phyloP scores from a whole-genome alignment of 2,888 invertebrate genomes.

The Dicycla oo region DNA sequence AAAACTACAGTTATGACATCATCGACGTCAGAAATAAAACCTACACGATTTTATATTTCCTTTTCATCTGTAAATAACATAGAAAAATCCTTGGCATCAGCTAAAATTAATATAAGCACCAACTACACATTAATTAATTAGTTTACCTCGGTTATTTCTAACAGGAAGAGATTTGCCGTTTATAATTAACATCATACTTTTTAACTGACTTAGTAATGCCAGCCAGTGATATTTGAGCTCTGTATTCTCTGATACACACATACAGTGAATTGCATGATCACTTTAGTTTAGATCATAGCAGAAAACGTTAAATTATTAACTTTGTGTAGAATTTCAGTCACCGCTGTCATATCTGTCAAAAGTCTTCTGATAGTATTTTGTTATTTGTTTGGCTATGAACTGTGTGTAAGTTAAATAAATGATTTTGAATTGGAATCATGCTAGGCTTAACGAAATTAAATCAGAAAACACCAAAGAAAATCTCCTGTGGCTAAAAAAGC shows the following conservation, averaged over 20 bases:
- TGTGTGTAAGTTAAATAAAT: too few species aligned
- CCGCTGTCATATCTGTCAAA: too few species aligned
- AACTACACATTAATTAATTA: constrained; percentile 49
- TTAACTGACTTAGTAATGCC: constrained; percentile 44
- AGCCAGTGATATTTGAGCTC: constrained; percentile 46
- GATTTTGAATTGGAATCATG: too few species aligned
- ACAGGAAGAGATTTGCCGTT: constrained; percentile 61
- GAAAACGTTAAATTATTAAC: too few species aligned
- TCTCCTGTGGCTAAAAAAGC: not conserved
- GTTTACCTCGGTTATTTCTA: constrained; percentile 50
- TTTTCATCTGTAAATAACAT: constrained; percentile 28
- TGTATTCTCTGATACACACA: not conserved
- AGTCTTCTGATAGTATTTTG: too few species aligned
- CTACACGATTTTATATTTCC: constrained; percentile 15
- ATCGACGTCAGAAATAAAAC: constrained; percentile 5
- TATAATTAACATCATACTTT: constrained; percentile 53
- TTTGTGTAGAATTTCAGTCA: too few species aligned
- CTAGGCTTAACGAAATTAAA: not conserved
- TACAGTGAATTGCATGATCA: not conserved
- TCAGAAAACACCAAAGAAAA: too few species aligned
- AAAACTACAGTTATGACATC: constrained; percentile 13
- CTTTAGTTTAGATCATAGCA: not conserved
- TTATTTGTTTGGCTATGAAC: too few species aligned
- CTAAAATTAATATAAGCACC: constrained; percentile 37
- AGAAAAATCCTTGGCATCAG: constrained; percentile 31